Base-by-base conservation (phyloP, 1,140 invertebrate genomes). In the Drosophila orosa region DNA sequence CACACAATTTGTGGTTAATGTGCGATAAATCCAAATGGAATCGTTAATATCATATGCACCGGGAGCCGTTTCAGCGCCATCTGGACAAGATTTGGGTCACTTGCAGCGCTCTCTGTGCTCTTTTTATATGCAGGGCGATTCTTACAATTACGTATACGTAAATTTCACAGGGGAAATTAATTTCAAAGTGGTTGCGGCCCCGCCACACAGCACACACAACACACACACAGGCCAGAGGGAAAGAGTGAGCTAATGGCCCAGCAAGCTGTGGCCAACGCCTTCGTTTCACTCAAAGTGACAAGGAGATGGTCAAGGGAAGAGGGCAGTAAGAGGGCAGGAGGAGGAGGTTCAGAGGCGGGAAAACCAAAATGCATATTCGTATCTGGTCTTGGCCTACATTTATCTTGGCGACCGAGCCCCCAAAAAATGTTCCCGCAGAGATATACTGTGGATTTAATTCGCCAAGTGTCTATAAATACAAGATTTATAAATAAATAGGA, bases 91-190 rank as follows among this genome's bases (percentile, higher is more conserved):
- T 31, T 71, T 71, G 40, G 67, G 67, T 68, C 63, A 71, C 62
- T 45, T 68, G 31, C 67, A 71, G 48, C 33, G 31, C 1, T 17
- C 19, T 35, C 13, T 40, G 10, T 13, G 35, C 40, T 55, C 29
- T 62, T 63, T 19, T 24, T 24, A 8, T 15, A 63, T 55, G 54
- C 29, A 66, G 19, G 17, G 45, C 48, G 17, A 40, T 44, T 54
- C 40, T 39, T 56, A 54, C 35, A 60, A 59, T 76, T 47, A 59
- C 47, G 52, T 55, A 40, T 76, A 56, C 48, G 61, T 67, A 75
- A 76, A 68, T 77, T 77, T 77, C 74, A 68, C 74, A 68, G 55
- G 74, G 73, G 73, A 77, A 77, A 77, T 77, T 77, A 76, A 77
- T 77, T 77, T 77, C 50, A 76, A 76, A 77, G 73, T 77, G 63